Conservation (phyloP, 2,888 invertebrate genomes). For the Dexiosoma caninum region DNA sequence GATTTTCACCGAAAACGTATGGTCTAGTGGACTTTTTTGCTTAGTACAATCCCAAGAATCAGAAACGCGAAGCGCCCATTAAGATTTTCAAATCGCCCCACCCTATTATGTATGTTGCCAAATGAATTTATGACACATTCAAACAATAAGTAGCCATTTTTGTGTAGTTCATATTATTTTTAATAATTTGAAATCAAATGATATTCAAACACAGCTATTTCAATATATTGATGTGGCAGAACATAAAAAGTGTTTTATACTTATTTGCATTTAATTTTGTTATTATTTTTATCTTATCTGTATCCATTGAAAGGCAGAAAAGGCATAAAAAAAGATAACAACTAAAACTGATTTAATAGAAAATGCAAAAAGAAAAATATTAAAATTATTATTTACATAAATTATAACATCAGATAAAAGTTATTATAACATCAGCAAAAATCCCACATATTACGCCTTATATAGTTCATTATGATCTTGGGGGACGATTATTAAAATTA, state of each 20-base stretch:
- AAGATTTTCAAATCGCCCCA: no score
- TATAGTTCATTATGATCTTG: no score
- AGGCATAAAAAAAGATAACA: neutral
- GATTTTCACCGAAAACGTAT: no score
- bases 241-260: neutral
- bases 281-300: slow-evolving; percentile 50
- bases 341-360: neutral
- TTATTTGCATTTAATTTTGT: neutral
- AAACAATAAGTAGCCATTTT: slow-evolving; percentile 18
- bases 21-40: no score
- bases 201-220: slow-evolving; percentile 38
- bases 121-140: neutral
- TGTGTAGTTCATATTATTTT: neutral
- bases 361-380: neutral
- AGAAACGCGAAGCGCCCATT: no score
- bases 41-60: no score
- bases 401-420: no score
- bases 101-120: neutral
- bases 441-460: no score
- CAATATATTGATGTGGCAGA: neutral
- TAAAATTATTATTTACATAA: neutral
- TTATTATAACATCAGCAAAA: no score
- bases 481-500: no score
- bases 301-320: slow-evolving; percentile 32
- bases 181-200: slow-evolving; percentile 15